Evolutionary conservation across 2,888 invertebrate species (phyloP).

Genomic region (Cephalotes varians): DNA sequence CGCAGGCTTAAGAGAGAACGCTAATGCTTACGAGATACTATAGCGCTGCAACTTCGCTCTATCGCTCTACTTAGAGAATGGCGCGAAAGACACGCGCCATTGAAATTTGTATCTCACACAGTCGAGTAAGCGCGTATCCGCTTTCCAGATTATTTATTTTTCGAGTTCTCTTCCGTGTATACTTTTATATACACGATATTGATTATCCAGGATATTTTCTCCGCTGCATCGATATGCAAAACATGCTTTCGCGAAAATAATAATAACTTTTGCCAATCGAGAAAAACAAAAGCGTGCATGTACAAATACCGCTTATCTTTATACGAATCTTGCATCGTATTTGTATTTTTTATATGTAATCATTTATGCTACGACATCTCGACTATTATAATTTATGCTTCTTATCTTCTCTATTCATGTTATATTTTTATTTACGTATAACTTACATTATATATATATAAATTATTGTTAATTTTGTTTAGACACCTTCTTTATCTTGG

Average conservation of each 20-base stretch:
- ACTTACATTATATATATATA: no score
- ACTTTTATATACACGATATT: background rate
- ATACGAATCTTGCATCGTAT: background rate
- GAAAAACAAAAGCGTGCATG: background rate
- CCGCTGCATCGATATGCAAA: background rate
- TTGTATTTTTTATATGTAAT: background rate
- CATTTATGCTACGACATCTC: background rate
- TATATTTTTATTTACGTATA: background rate
- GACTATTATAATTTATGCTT: background rate
- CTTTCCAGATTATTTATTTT: constrained; percentile 9
- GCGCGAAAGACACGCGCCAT: background rate
- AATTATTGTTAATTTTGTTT: background rate
- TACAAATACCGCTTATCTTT: background rate
- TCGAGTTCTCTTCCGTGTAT: background rate
- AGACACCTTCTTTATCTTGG: background rate
- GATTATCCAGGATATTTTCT: background rate
- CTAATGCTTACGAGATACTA: background rate
- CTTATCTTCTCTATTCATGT: background rate
- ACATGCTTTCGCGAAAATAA: background rate
- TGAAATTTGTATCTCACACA: background rate
- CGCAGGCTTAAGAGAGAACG: no score
- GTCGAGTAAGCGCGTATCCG: background rate
- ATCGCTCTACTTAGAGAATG: background rate
- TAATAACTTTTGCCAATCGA: background rate
- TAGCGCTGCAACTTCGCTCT: background rate